Evolutionary conservation across 2,888 invertebrate genomes (phyloP).

Genomic region (Mesorhabditis belari): DNA sequence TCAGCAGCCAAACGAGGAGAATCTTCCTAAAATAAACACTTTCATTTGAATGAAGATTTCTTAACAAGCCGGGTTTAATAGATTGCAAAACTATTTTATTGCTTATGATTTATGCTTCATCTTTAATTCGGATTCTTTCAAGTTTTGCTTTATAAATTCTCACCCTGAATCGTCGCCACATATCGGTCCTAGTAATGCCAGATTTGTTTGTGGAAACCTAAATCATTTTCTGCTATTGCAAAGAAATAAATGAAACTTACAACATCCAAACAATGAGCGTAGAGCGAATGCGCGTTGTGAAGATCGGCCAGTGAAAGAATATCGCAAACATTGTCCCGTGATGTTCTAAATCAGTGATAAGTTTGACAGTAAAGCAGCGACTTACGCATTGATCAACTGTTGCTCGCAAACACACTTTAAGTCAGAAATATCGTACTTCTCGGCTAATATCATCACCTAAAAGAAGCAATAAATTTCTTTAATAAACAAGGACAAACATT

Average conservation of each 20-base stretch:
- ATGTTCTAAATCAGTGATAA: conserved; percentile 19
- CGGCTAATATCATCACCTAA: conserved; percentile 48
- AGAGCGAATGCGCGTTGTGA: conserved; percentile 38
- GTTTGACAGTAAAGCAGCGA: background rate
- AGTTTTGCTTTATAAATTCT: too few relatives aligned
- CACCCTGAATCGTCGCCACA: background rate
- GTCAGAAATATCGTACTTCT: conserved; percentile 49
- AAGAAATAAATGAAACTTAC: conserved; percentile 9
- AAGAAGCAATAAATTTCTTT: conserved; percentile 15
- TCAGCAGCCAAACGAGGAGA: conserved; percentile 55
- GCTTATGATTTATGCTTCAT: too few relatives aligned
- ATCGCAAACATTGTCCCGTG: conserved; percentile 37
- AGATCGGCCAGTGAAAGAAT: conserved; percentile 43
- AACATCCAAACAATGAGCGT: conserved; percentile 38
- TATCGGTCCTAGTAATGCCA: background rate
- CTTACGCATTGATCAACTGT: conserved; percentile 22
- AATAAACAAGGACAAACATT: conserved; percentile 9
- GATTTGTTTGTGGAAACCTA: conserved; percentile 3
- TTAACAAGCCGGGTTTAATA: too few relatives aligned
- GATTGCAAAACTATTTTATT: too few relatives aligned
- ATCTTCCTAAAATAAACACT: conserved; percentile 76
- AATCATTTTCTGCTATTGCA: background rate
- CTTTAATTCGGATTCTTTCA: too few relatives aligned
- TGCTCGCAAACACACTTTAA: conserved; percentile 48
- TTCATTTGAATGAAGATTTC: too few relatives aligned